phyloP scores from a whole-genome alignment of 2,113 vertebrate genomes.

The Pelusios castaneus region DNA sequence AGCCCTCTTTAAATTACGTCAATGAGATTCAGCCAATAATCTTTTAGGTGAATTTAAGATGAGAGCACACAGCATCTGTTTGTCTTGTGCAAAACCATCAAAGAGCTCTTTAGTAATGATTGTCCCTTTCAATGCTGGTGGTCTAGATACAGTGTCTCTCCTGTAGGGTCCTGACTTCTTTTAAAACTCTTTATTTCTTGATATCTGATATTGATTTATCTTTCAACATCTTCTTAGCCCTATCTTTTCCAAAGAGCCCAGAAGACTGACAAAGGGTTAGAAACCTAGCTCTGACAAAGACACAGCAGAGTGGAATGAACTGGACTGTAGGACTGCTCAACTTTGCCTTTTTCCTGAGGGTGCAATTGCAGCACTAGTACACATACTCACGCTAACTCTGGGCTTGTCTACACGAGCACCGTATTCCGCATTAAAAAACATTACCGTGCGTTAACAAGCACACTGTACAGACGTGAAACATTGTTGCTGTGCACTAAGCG shows the following conservation, averaged over 20 bases:
- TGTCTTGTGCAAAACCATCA: not conserved
- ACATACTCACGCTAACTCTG: too few species aligned
- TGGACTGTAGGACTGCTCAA: not conserved
- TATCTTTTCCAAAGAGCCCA: not conserved
- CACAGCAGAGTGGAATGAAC: too few species aligned
- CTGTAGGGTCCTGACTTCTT: not conserved
- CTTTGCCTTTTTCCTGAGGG: not conserved
- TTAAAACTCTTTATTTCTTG: not conserved
- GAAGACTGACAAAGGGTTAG: not conserved
- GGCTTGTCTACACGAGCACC: too few species aligned
- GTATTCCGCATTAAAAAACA: too few species aligned
- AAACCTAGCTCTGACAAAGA: not conserved
- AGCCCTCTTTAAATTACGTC: not conserved
- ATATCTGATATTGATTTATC: not conserved
- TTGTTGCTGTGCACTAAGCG: too few species aligned
- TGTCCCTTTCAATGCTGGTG: not conserved
- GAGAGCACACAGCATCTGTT: not conserved
- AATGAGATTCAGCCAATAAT: not conserved
- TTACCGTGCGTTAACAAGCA: too few species aligned
- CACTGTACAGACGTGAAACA: too few species aligned
- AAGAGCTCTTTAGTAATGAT: not conserved
- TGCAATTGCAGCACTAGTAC: too few species aligned
- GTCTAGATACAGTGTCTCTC: not conserved
- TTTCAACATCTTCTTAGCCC: not conserved
- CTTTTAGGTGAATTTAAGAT: not conserved